Base-by-base conservation (phyloP, 2,113 vertebrate genomes). In the Myotis brandtii region DNA sequence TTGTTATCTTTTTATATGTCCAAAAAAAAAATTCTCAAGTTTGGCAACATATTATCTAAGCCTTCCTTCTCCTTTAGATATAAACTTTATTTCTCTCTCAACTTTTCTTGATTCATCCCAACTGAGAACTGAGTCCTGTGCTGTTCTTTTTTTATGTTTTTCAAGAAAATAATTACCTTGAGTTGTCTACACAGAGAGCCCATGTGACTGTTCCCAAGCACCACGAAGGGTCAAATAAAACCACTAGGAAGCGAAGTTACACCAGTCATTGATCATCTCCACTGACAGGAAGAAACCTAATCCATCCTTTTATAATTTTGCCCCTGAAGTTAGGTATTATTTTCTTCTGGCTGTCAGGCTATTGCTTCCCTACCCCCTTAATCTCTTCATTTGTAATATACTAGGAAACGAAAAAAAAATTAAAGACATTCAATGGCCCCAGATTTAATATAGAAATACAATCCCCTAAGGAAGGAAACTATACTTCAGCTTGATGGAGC, bases 91-190 rank as follows among this genome's bases (percentile, higher is more conserved):
- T 73, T 62, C 40, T 48, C 69, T 91, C 84, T 86, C 75, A 89
- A 56, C n/a, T 56, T 85, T 86, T 91, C 67, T 87, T 92, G 64
- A 95, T 94, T 96, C 75, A 92, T 94, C 92, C 84, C 90, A 93
- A 80, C 32, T 95, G 59, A 91, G 87, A 95, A 88, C 37, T 85
- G 72, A 69, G 27, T 73, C 67, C 72, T 93, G 13, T 89, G 59
- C 75, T 82, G 72, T 95, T 95, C 94, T 95, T 92, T 92, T 95
- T 95, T 97, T 96, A 88, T 73, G 48, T 82, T 93, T 93, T 93
- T 90, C 96, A 97, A 97, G 92, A 92, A 96, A 96, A 93, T 84
- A 96, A 92, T 93, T 96, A 79, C 85, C 93, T 88, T 92, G 92
- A 85, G 34, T 93, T 93, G 67, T 97, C 92, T 88, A 87, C 59